These are phyloP conservation scores for Disparrhopalites patrizii DNA, from an alignment of 2,888 invertebrate genomes.

Conservation along the genomic window DNA sequence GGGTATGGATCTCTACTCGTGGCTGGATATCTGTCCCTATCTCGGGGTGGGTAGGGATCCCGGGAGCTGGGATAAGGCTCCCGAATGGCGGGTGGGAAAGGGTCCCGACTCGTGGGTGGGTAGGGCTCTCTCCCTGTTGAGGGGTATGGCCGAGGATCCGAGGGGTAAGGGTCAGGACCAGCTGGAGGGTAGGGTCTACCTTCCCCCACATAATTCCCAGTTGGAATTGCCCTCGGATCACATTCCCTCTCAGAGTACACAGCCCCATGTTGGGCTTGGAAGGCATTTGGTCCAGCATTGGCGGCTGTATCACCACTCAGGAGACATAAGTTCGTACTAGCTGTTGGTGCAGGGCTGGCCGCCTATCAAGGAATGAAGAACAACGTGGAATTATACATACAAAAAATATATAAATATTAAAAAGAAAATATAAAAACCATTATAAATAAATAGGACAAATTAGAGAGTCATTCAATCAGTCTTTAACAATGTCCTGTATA, in stretches of 20 bases:
- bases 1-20: slow-evolving; percentile 41
- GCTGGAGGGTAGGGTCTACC: slow-evolving; percentile 40
- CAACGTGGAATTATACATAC: not conserved
- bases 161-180: slow-evolving; percentile 42
- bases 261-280: slow-evolving; percentile 51
- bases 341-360: slow-evolving; percentile 30
- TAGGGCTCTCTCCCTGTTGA: slow-evolving; percentile 41
- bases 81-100: slow-evolving; percentile 44
- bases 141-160: slow-evolving; percentile 41
- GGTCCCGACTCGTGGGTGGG: slow-evolving; percentile 42
- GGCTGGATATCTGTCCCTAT: slow-evolving; percentile 41
- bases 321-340: slow-evolving; percentile 50
- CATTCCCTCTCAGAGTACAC: slow-evolving; percentile 51
- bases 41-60: slow-evolving; percentile 37
- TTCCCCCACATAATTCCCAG: slow-evolving; percentile 19
- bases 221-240: slow-evolving; percentile 41
- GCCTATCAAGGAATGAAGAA: not conserved
- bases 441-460: too few relatives aligned
- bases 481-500: too few relatives aligned
- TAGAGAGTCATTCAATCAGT: too few relatives aligned
- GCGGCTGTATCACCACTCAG: slow-evolving; percentile 52
- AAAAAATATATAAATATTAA: not conserved
- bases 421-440: not conserved
- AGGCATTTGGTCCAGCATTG: slow-evolving; percentile 50
- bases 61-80: slow-evolving; percentile 42